These are phyloP conservation scores for Caenorhabditis sulstoni DNA, from an alignment of 2,888 invertebrate genomes.

Conservation along the genomic window DNA sequence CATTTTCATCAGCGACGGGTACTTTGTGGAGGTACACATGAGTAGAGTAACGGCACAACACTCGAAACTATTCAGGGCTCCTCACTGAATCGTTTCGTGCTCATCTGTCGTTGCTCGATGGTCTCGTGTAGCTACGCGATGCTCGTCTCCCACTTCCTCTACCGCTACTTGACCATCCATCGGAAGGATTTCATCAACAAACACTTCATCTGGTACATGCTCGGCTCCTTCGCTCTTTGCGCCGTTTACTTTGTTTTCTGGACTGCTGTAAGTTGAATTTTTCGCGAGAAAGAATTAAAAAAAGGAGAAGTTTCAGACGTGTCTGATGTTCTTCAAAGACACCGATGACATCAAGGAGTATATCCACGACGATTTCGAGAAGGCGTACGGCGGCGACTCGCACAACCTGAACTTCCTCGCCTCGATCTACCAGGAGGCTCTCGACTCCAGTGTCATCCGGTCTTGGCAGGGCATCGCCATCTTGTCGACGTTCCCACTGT, in stretches of 20 bases:
- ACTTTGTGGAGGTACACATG: slow-evolving; percentile 6
- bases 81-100: neutral
- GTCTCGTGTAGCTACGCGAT: slow-evolving; percentile 12
- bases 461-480: neutral
- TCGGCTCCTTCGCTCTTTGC: neutral
- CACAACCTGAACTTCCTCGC: neutral
- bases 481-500: neutral
- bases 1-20: slow-evolving; percentile 18
- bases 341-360: neutral
- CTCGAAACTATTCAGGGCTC: slow-evolving; percentile 2
- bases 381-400: neutral
- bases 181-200: neutral
- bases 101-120: slow-evolving; percentile 12
- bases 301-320: neutral
- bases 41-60: too few species aligned
- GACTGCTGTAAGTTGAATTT: neutral
- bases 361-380: neutral
- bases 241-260: neutral
- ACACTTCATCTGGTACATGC: neutral
- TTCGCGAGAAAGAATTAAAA: too few species aligned
- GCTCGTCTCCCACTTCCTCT: slow-evolving; percentile 18
- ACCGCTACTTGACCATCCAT: slow-evolving; percentile 8
- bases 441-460: neutral
- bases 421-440: neutral
- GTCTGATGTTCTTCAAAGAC: neutral